Percentiles rank a stretch among this genome's conserved stretches.
phyloP scores from a whole-genome alignment of 2,888 invertebrate species.

The Octodonta nipae region DNA sequence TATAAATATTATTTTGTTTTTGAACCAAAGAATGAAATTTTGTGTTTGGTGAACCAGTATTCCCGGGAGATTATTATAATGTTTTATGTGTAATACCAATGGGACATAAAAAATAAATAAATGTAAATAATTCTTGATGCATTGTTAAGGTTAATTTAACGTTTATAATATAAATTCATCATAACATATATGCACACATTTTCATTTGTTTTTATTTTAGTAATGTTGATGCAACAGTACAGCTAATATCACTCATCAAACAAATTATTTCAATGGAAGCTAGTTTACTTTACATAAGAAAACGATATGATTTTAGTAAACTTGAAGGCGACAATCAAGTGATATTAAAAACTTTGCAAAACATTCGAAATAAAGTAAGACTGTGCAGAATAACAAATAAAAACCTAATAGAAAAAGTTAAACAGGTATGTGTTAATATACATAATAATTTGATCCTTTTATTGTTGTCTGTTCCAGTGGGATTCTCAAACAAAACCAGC shows the following conservation, averaged over 20 bases:
- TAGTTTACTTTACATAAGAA: conserved; percentile 42
- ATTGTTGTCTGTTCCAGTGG: conserved; percentile 21
- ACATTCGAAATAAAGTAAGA: conserved; percentile 8
- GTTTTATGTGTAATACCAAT: too few relatives aligned
- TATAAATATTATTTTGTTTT: too few relatives aligned
- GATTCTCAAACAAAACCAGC: conserved; percentile 37
- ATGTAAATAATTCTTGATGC: too few relatives aligned
- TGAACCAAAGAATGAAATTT: too few relatives aligned
- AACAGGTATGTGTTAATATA: conserved; percentile 23
- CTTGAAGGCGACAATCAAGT: conserved; percentile 9
- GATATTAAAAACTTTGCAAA: conserved; percentile 9
- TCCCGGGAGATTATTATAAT: too few relatives aligned
- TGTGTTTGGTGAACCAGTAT: too few relatives aligned
- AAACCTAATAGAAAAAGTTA: conserved; percentile 11
- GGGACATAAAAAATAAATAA: too few relatives aligned
- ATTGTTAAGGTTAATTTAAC: too few relatives aligned
- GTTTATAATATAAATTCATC: too few relatives aligned
- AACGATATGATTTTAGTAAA: too few relatives aligned
- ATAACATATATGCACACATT: too few relatives aligned
- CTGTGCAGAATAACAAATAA: conserved; percentile 8
- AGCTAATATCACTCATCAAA: conserved; percentile 42
- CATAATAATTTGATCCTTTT: neutral
- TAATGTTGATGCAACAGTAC: conserved; percentile 41
- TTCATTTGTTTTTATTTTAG: conserved; percentile 33
- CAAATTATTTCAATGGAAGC: conserved; percentile 46